Percentiles rank a stretch among this genome's conserved stretches.
These are phyloP conservation scores for Drosophila birchii DNA, from an alignment of 2,888 invertebrate genomes.

Conservation along the genomic window DNA sequence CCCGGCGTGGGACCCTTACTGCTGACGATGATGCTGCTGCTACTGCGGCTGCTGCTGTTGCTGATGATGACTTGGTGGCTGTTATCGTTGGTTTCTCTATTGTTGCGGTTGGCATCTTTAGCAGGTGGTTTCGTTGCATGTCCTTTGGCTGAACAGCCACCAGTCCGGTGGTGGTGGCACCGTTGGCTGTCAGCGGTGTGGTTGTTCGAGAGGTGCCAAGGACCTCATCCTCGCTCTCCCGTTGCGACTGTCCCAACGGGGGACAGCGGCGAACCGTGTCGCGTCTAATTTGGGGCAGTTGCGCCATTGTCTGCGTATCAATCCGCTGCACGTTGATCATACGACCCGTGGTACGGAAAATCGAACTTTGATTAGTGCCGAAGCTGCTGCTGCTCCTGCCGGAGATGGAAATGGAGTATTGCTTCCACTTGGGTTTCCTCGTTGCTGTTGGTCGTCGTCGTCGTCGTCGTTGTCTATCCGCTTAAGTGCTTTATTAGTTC, in stretches of 20 bases:
- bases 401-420: slow-evolving; percentile 33
- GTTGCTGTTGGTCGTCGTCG: slow-evolving; percentile 48
- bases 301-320: slow-evolving; percentile 36
- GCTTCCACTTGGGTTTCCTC: slow-evolving; percentile 42
- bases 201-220: slow-evolving; percentile 19
- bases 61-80: slow-evolving; percentile 50
- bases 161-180: slow-evolving; percentile 58
- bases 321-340: slow-evolving; percentile 61
- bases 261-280: slow-evolving; percentile 59
- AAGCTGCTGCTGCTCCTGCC: slow-evolving; percentile 23
- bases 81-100: slow-evolving; percentile 54
- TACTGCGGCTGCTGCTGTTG: slow-evolving; percentile 11
- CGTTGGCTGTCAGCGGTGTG: slow-evolving; percentile 72
- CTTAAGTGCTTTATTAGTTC: slow-evolving; percentile 78
- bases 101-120: slow-evolving; percentile 73
- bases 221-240: slow-evolving; percentile 7
- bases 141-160: slow-evolving; percentile 61
- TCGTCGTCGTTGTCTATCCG: slow-evolving; percentile 52
- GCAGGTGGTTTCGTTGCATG: slow-evolving; percentile 82
- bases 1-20: slow-evolving; percentile 42
- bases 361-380: slow-evolving; percentile 60
- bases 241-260: slow-evolving; percentile 33
- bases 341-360: slow-evolving; percentile 60
- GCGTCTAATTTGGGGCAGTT: slow-evolving; percentile 48
- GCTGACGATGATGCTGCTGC: slow-evolving; percentile 19